Evolutionary conservation across 2,888 invertebrate genomes (phyloP).

Genomic region (Stictocephala bisonia): DNA sequence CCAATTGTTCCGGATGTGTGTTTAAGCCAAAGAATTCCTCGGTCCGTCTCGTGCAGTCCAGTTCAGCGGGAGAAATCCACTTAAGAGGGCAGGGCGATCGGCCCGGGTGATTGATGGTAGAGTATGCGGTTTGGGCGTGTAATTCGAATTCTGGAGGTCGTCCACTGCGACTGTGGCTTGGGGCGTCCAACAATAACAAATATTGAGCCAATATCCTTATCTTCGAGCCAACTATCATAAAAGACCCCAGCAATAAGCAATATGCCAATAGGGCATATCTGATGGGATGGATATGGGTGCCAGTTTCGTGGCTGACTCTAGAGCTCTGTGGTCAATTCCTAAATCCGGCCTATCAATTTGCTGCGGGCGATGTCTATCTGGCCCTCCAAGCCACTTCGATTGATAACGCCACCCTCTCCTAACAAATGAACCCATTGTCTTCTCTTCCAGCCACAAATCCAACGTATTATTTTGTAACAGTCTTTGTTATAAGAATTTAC

Average conservation of each 20-base stretch:
- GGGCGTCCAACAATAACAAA: constrained; percentile 36
- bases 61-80: no score
- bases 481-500: no score
- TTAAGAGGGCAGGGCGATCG: not conserved
- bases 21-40: no score
- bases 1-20: no score
- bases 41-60: no score
- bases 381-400: constrained; percentile 2
- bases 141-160: constrained; percentile 28
- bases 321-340: constrained; percentile 29
- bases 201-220: constrained; percentile 39
- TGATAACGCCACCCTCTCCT: constrained; percentile 20
- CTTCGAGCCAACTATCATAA: constrained; percentile 15
- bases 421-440: constrained; percentile 40
- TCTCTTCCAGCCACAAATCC: constrained; percentile 15
- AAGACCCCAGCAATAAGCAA: constrained; percentile 40
- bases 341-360: constrained; percentile 37
- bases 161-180: constrained; percentile 31
- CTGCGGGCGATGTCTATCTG: constrained; percentile 31
- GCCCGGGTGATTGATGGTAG: not conserved
- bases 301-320: no score
- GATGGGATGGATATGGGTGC: no score
- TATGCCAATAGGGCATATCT: constrained; percentile 36
- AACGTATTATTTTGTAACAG: constrained; percentile 32
- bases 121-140: constrained; percentile 19